phyloP scores from a whole-genome alignment of 1,140 invertebrate species.

The Platyscapa corneri region DNA sequence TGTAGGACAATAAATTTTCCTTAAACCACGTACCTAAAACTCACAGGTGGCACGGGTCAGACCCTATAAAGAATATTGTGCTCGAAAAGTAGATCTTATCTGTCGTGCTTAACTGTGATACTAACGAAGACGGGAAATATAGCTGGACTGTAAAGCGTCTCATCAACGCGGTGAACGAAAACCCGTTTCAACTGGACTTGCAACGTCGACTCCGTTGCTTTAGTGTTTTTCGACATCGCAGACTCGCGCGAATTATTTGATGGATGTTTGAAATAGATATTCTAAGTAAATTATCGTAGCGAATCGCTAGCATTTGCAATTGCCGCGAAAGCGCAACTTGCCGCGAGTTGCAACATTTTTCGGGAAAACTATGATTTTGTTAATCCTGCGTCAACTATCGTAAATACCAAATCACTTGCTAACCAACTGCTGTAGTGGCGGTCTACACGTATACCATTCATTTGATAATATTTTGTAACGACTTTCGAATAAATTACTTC shows the following conservation, averaged over 20 bases:
- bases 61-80: slow-evolving; percentile 5
- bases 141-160: neutral
- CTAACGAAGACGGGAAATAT: slow-evolving; percentile 25
- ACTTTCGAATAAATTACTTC: neutral
- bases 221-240: neutral
- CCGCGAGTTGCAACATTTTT: neutral
- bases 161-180: slow-evolving; percentile 22
- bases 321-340: neutral
- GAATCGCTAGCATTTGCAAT: neutral
- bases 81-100: slow-evolving; percentile 37
- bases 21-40: neutral
- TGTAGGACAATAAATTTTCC: slow-evolving; percentile 38
- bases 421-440: neutral
- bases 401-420: neutral
- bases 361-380: neutral
- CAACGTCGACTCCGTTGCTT: neutral
- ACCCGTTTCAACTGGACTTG: slow-evolving; percentile 17
- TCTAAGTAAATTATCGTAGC: slow-evolving; percentile 21
- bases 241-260: slow-evolving; percentile 7
- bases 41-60: slow-evolving; percentile 7
- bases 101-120: neutral
- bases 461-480: neutral
- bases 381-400: neutral
- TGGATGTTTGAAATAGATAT: slow-evolving; percentile 12
- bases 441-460: no score